These are phyloP conservation scores for Siniperca chuatsi DNA, from an alignment of 2,113 vertebrate genomes.

Conservation along the genomic window DNA sequence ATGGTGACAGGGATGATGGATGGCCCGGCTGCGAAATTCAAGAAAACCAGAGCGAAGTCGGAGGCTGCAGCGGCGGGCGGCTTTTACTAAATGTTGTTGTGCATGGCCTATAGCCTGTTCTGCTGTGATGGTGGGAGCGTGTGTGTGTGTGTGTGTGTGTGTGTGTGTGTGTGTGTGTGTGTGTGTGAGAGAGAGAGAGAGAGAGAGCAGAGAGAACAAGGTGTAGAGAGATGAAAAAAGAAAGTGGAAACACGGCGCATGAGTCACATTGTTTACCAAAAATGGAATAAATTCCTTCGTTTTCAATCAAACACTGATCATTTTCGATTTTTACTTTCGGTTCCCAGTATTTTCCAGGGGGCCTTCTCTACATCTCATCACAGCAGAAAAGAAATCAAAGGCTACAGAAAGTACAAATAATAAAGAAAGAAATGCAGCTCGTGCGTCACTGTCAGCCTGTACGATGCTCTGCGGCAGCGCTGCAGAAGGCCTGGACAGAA, in stretches of 20 bases:
- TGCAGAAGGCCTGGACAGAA: not conserved
- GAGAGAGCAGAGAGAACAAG: not conserved
- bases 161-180: not conserved
- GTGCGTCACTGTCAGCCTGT: conserved; percentile 70
- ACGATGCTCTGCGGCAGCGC: conserved; percentile 18
- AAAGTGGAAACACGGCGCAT: not conserved
- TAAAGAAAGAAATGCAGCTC: conserved; percentile 35
- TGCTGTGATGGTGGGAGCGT: not conserved
- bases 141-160: not conserved
- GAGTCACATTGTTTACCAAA: not conserved
- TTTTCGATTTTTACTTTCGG: not conserved
- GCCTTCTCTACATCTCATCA: no score
- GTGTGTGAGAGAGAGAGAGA: not conserved
- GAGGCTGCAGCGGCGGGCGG: not conserved
- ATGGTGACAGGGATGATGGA: conserved; percentile 70
- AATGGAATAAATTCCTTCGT: not conserved
- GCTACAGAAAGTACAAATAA: not conserved
- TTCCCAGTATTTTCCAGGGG: not conserved
- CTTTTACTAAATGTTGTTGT: conserved; percentile 5
- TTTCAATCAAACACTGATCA: not conserved
- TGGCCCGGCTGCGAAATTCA: conserved; percentile 31
- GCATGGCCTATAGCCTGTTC: not conserved
- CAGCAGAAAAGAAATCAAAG: not conserved
- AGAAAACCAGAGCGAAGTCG: conserved; percentile 2
- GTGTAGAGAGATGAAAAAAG: not conserved